phyloP scores from a whole-genome alignment of 2,888 invertebrate species.

The Schrankia costaestrigalis region DNA sequence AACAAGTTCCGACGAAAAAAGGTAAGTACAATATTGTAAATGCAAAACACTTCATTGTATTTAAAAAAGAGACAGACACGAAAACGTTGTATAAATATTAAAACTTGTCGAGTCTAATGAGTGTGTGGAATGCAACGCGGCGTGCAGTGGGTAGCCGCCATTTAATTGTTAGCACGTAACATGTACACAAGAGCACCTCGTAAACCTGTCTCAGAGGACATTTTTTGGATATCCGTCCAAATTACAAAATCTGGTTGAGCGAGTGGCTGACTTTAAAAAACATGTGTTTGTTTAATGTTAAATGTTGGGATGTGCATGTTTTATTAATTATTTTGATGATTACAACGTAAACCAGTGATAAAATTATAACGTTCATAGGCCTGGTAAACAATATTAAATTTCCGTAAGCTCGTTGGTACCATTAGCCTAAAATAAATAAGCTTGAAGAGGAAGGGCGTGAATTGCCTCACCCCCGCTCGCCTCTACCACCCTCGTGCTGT shows the following conservation, averaged over 20 bases:
- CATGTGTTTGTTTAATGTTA: not conserved
- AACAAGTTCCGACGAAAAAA: constrained; percentile 18
- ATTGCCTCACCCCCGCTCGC: constrained; percentile 41
- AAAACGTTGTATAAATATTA: constrained; percentile 35
- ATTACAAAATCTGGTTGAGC: too few relatives aligned
- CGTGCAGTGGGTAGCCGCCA: constrained; percentile 25
- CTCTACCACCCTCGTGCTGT: constrained; percentile 12
- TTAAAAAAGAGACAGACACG: constrained; percentile 38
- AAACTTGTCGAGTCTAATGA: constrained; percentile 42
- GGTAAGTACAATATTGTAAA: constrained; percentile 1
- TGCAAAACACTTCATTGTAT: constrained; percentile 30
- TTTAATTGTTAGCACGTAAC: constrained; percentile 40
- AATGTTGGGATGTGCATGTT: not conserved
- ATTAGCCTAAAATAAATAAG: constrained; percentile 72
- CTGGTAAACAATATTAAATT: constrained; percentile 65
- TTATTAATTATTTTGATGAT: not conserved
- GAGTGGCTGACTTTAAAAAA: not conserved
- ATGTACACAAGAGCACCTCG: constrained; percentile 19
- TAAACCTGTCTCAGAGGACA: constrained; percentile 40
- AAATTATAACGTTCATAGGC: constrained; percentile 49
- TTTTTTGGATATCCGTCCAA: constrained; percentile 31
- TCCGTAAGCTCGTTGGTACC: constrained; percentile 60
- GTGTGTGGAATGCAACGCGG: constrained; percentile 36
- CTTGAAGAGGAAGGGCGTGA: constrained; percentile 57
- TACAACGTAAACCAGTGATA: constrained; percentile 25